Percentiles rank a stretch among this genome's conserved stretches.
Evolutionary conservation across 2,888 invertebrate genomes (phyloP).

Genomic region (Eupeodes luniger): DNA sequence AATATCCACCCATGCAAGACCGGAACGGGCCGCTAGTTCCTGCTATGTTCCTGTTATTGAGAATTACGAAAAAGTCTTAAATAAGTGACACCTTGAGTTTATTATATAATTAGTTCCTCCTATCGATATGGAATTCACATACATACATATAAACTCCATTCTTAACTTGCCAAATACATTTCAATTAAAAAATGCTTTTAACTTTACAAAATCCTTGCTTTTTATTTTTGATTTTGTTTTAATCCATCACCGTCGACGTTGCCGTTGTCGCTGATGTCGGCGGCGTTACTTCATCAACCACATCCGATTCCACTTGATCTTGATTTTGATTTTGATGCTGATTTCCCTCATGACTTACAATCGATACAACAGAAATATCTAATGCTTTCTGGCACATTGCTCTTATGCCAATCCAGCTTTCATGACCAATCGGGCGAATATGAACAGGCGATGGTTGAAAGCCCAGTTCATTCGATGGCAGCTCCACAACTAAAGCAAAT

Average conservation of each 20-base stretch:
- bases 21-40: too few species aligned
- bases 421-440: constrained; percentile 81
- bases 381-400: constrained; percentile 83
- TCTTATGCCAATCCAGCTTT: constrained; percentile 83
- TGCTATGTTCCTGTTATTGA: too few species aligned
- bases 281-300: neutral
- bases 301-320: neutral
- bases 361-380: constrained; percentile 69
- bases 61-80: too few species aligned
- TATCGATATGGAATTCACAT: neutral
- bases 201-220: neutral
- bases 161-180: neutral
- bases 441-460: constrained; percentile 82
- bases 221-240: neutral
- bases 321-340: constrained; percentile 2
- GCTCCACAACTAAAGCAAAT: constrained; percentile 82
- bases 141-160: too few species aligned
- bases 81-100: too few species aligned
- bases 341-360: constrained; percentile 31
- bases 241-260: neutral
- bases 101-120: too few species aligned
- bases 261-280: neutral
- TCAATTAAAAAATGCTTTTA: neutral
- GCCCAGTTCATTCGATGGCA: constrained; percentile 82
- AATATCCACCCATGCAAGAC: too few species aligned